Evolutionary conservation across 2,113 vertebrate species (phyloP), one percentile per base, ranked within the genome.

Genomic region (Dasyornis broadbenti): DNA sequence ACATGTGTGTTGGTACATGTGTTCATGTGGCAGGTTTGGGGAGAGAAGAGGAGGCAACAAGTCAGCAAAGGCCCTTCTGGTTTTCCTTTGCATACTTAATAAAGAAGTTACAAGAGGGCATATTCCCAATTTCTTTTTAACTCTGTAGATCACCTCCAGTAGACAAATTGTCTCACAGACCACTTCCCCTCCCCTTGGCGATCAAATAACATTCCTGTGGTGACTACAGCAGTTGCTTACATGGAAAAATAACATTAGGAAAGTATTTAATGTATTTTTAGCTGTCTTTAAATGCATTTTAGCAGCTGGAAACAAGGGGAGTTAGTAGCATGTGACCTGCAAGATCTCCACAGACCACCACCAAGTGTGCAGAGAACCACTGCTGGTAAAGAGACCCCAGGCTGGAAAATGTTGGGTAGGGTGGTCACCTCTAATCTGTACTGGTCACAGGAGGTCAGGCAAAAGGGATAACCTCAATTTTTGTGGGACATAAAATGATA

Each of bases 211-310:
- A 96, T 96, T 95, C 96, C 96, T 96, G 93, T 93, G 96, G 96
- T 93, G 85, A 89, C 94, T 95, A 90, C 83, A 93, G 92, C 94
- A 96, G 94, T 96, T 97, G 95, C 96, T 96, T 96, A 95, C 96
- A 95, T 94, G 96, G 96, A 97, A 96, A 96, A 96, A 90, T 92
- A 96, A 92, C 85, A 83, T 96, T 96, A 96, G 95, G 93, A 96
- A 93, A 96, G 80, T 95, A 97, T 97, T 97, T 96, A 96, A 96
- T 97, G 82, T 96, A 96, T 96, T 97, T 97, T 96, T 96, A 97
- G 95, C 94, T 82, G 80, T 96, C 90, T 97, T 96, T 96, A 94
- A 96, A 97, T 95, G 92, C 92, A 91, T 94, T 94, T 97, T 96
- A 95, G 95, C 96, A 96, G 92, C 95, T 96, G 95, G 95, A 95